Conservation (phyloP, 1,140 invertebrate species). For the Drosophila murphyi region DNA sequence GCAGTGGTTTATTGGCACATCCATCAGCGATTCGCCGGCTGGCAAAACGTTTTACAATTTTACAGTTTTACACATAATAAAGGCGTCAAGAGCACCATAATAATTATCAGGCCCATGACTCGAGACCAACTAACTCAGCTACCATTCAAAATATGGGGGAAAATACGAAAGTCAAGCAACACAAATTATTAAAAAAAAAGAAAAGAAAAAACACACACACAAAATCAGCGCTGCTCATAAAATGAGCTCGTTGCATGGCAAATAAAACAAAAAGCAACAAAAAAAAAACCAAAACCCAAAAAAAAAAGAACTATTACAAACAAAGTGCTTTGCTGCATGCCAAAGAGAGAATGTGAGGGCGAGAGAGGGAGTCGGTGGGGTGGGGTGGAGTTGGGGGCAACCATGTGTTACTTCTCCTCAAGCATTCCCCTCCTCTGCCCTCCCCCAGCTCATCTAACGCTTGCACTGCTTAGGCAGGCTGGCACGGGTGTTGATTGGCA, state of each 20-base stretch:
- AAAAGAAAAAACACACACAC: constrained; percentile 7
- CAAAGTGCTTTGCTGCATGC: constrained; percentile 47
- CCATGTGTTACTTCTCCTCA: not conserved
- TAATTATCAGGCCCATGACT: constrained; percentile 65
- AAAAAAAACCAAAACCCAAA: constrained; percentile 18
- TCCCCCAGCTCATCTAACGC: not conserved
- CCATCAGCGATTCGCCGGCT: constrained; percentile 63
- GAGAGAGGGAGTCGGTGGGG: no score
- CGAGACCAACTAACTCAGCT: constrained; percentile 7
- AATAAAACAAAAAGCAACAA: constrained; percentile 60
- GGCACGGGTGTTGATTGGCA: constrained; percentile 73
- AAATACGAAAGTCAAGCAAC: constrained; percentile 7
- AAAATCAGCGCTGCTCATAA: constrained; percentile 60
- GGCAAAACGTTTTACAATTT: constrained; percentile 25
- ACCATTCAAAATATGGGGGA: no score
- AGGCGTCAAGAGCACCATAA: constrained; percentile 79
- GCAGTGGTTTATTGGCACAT: constrained; percentile 47
- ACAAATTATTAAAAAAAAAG: constrained; percentile 14
- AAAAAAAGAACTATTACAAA: constrained; percentile 50
- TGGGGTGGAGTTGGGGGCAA: not conserved
- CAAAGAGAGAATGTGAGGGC: not conserved
- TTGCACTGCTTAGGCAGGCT: constrained; percentile 9
- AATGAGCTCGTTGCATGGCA: constrained; percentile 60
- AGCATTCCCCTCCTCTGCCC: not conserved
- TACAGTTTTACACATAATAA: constrained; percentile 79